Percentiles rank a stretch among this genome's conserved stretches.
Conservation (phyloP, 1,140 invertebrate species). For the Nautilus pompilius region DNA sequence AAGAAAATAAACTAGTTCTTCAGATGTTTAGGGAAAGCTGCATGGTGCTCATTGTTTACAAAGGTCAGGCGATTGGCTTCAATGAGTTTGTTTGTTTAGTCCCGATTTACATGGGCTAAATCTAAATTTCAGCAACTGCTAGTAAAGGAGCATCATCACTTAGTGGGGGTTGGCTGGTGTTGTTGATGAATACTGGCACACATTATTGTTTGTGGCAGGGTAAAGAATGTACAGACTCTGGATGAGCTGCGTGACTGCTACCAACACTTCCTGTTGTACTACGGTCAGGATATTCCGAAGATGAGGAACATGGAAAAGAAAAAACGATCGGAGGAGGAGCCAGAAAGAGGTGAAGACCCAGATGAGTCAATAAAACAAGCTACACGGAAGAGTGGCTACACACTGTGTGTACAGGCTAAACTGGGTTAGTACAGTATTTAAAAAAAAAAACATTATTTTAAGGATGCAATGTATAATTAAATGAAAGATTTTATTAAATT, state of each 20-base stretch:
- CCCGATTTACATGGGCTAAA: too few species aligned
- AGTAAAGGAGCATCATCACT: too few species aligned
- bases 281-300: conserved; percentile 76
- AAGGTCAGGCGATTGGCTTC: too few species aligned
- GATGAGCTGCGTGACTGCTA: conserved; percentile 92
- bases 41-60: too few species aligned
- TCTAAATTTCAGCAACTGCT: too few species aligned
- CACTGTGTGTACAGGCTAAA: conserved; percentile 79
- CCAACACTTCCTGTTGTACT: conserved; percentile 90
- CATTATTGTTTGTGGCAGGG: conserved; percentile 38
- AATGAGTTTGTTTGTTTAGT: too few species aligned
- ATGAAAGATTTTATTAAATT: background rate
- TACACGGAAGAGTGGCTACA: conserved; percentile 80
- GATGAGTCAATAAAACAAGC: conserved; percentile 73
- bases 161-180: too few species aligned
- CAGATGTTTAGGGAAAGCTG: too few species aligned
- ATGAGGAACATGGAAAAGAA: conserved; percentile 75
- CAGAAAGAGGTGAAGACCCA: conserved; percentile 30
- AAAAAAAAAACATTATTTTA: background rate
- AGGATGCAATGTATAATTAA: background rate
- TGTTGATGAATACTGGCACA: too few species aligned
- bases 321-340: conserved; percentile 29
- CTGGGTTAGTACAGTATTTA: too few species aligned
- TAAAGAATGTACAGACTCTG: conserved; percentile 72
- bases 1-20: too few species aligned